Conservation (phyloP, 2,113 vertebrate species). For the Gasterosteus aculeatus region DNA sequence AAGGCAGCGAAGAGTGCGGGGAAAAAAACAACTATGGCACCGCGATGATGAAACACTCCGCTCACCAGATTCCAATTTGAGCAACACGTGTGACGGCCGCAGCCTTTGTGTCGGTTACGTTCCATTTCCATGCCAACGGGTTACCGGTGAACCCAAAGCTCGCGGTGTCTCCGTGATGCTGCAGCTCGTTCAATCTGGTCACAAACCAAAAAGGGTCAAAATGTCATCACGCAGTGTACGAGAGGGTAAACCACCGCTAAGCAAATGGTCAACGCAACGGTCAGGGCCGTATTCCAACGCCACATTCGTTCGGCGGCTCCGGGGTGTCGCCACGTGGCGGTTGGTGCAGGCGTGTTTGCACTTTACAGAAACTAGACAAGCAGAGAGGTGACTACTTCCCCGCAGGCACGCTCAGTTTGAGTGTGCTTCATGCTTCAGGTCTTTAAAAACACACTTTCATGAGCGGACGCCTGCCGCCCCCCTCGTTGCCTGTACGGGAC, state of each 20-base stretch:
- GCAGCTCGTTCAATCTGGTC: neutral
- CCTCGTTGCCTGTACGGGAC: neutral
- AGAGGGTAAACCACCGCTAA: neutral
- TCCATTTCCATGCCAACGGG: neutral
- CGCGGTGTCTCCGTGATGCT: no score
- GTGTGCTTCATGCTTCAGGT: no score
- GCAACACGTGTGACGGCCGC: neutral
- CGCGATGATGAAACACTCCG: neutral
- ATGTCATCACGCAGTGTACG: neutral
- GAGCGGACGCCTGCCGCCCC: neutral
- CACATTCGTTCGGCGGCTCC: neutral
- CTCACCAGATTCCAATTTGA: neutral
- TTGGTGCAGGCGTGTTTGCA: neutral
- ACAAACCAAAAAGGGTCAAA: neutral
- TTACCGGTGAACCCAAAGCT: neutral
- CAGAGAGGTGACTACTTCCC: neutral
- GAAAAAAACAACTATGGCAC: neutral
- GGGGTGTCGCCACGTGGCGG: neutral
- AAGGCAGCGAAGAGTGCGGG: neutral
- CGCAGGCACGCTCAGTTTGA: neutral
- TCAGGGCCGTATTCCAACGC: neutral
- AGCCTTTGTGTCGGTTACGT: neutral
- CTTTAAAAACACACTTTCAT: neutral
- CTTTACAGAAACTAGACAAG: neutral
- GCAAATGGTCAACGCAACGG: neutral